phyloP scores from a whole-genome alignment of 2,113 vertebrate species.

The Synodontis membranacea region DNA sequence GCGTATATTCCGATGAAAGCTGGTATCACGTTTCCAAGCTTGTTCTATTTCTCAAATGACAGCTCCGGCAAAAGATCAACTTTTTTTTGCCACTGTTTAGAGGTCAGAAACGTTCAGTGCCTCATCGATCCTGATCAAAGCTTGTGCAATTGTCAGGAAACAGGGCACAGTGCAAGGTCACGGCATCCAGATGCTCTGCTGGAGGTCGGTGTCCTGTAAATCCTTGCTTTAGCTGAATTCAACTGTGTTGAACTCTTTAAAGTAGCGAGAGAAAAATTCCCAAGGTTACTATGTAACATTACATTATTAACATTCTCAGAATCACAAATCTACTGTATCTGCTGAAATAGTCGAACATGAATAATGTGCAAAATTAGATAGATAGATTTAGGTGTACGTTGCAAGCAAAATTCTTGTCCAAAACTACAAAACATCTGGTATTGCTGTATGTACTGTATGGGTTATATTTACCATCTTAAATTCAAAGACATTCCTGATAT shows the following conservation, averaged over 20 bases:
- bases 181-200: slow-evolving; percentile 51
- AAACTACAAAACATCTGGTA: neutral
- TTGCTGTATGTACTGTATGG: no score
- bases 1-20: slow-evolving; percentile 11
- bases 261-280: neutral
- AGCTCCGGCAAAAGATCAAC: neutral
- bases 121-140: slow-evolving; percentile 57
- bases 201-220: slow-evolving; percentile 66
- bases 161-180: slow-evolving; percentile 32
- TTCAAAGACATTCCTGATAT: neutral
- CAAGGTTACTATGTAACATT: neutral
- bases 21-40: slow-evolving; percentile 4
- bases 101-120: slow-evolving; percentile 28
- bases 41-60: neutral
- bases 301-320: neutral
- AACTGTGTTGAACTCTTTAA: neutral
- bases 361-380: neutral
- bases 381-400: neutral
- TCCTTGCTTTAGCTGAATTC: slow-evolving; percentile 46
- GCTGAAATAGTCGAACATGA: neutral
- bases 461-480: neutral
- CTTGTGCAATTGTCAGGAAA: slow-evolving; percentile 36
- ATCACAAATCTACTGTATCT: neutral
- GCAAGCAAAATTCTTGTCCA: neutral
- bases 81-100: slow-evolving; percentile 29